Base-by-base conservation (phyloP, 2,888 invertebrate genomes). In the Eupithecia vulgata region DNA sequence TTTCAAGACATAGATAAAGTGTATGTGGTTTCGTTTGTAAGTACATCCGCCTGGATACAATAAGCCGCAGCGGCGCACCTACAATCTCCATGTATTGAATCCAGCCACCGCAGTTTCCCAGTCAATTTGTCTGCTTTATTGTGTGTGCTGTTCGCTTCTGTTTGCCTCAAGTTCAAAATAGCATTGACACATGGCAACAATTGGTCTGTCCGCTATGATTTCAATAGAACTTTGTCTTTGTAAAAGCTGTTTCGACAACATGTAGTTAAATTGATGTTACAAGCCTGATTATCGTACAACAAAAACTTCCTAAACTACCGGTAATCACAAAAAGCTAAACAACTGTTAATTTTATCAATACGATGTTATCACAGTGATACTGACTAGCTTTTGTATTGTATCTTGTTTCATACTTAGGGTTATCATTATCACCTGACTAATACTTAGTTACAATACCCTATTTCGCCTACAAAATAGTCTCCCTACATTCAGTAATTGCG, bases 41-140 rank as follows among this genome's bases (percentile, higher is more conserved):
- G 34, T 82, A 88, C 87, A 88, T 89, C 89, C 90, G 88, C 86
- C 80, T 87, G 85, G 88, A 88, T 87, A 91, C 90, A 90, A 90
- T 90, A 87, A 83, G 75, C 79, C 88, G 85, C 90, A 83, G 75
- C 78, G 88, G 85, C 90, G 82, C 90, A 85, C 90, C 90, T 89
- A 84, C 81, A 82, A 69, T 61, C 80, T 83, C 81, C 83, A 82
- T 84, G 81, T 89, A 91, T 90, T 90, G 89, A 88, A 90, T 88
- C 84, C 84, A 84, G 84, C 83, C 82, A 83, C 85, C 81, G 84
- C 83, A 83, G 87, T 89, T 90, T 91, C 87, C 86, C 90, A 90
- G 91, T 89, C 89, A 88, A 91, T 92, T 92, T 91, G 90, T 88
- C 87, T 88, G 89, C 89, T 90, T 90, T 90, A 92, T 92, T 89